Base-by-base conservation (phyloP, 1,140 invertebrate species). In the Caerostris darwini region DNA sequence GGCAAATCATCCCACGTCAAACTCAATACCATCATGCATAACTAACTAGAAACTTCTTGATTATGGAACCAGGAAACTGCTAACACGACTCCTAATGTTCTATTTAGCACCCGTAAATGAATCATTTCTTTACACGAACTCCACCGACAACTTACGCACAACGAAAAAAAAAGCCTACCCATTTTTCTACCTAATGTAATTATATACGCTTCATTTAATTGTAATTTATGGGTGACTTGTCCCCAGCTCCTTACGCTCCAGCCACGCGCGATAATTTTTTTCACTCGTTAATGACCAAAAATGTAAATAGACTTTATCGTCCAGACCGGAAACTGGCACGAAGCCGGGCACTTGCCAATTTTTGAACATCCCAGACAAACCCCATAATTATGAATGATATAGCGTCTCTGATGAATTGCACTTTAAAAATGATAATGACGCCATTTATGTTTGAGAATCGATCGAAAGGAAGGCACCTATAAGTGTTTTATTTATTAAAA, bases 141-240 rank as follows among this genome's bases (percentile, higher is more conserved):
- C 34, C 71, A 50, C 3, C 71, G 71, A 77, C 50, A 77, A 77
- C 34, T 77, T 77, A 77, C 10, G 10, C 71, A 34, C 53, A 34
- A 34, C 34, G 34, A 34, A 77, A 77, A 77, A 77, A 71, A 77
- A 77, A 50, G 10, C 71, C 50, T 12, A 50, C 71, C 71, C 71
- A 77, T 77, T 85, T 85, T 85, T 85, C 83, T 85, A 85, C 56
- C 56, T 85, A 85, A 85, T 85, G 83, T 59, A 85, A 85, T 85
- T 85, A 85, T 58, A 57, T 50, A 57, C 57, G 83, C 83, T 85
- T 85, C 83, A 85, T 85, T 85, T 58, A 85, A 85, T 85, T 85
- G 83, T 85, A 50, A 85, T 85, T 85, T 85, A 85, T 85, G 83
- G 83, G n/a, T 58, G 53, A 58, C 83, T n/a, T 59, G 4, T 85